phyloP scores from a whole-genome alignment of 2,797 vertebrate genomes.

The Eurystomus glaucurus region DNA sequence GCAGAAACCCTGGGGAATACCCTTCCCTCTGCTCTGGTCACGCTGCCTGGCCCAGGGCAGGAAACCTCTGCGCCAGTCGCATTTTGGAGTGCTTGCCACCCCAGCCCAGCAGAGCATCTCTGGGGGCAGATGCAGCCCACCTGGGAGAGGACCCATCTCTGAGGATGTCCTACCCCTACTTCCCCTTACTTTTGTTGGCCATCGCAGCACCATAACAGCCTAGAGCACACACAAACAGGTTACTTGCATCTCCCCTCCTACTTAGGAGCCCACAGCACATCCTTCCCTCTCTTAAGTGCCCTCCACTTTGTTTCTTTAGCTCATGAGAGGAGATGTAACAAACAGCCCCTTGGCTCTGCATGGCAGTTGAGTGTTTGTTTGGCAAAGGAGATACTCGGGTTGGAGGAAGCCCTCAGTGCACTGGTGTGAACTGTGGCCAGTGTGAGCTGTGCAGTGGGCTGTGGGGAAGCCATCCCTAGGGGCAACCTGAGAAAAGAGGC shows the following conservation, averaged over 20 bases:
- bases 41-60: neutral
- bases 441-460: neutral
- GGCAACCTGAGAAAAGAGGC: constrained; percentile 50
- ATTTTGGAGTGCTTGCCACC: neutral
- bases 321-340: neutral
- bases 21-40: neutral
- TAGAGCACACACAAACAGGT: fast-evolving
- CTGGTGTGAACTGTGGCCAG: neutral
- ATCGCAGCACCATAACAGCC: fast-evolving
- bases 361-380: neutral
- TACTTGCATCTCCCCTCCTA: neutral
- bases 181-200: neutral
- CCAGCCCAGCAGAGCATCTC: neutral
- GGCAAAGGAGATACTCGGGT: neutral
- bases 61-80: neutral
- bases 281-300: neutral
- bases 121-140: fast-evolving
- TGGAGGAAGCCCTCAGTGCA: neutral
- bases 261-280: neutral
- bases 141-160: fast-evolving
- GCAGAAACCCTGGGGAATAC: neutral
- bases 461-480: neutral
- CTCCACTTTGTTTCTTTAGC: neutral
- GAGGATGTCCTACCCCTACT: neutral
- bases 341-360: neutral